Evolutionary conservation across 2,888 invertebrate genomes (phyloP), one percentile per base, ranked within the genome.

Genomic region (Prosopocoilus inquinatus): DNA sequence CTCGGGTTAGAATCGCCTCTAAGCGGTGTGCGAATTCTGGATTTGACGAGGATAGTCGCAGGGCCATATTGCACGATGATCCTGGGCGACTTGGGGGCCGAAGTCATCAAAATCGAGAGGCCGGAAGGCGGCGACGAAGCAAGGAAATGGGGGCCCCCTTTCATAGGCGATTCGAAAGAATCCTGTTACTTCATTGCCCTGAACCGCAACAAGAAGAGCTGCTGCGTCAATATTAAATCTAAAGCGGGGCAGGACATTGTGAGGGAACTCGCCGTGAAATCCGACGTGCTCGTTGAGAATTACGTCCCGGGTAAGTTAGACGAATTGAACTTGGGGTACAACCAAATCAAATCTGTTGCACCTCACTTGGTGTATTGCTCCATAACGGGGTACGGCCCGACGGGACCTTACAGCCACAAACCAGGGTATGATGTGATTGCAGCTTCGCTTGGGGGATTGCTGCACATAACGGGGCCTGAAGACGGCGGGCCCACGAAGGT

Each of bases 391-490:
- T 98, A 91, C 75, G 98, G 98, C 0, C 80, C 86, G 0, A 80
- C 82, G 20, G 97, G 98, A 0, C 96, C 95, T 0, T 96, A 96
- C 77, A 80, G 84, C 2, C 81, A 83, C 15, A 86, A 89, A 65
- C 93, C 95, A n/a, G 98, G 98, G 64, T 97, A 96, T 76, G 98
- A 98, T 79, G 94, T 95, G 0, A 93, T 98, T 64, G 96, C 95
- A 1, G 89, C 95, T 9, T 96, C 96, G 0, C 82, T 94, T 66
- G 96, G 95, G 2, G 97, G 98, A 0, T 79, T 97, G 0, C 69
- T 97, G 16, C 87, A 94, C 70, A 89, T 93, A 16, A 98, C 98
- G 0, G 98, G 98, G 0, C 87, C 91, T 46, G 81, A 81, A 64
- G 79, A 86, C 66, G 94, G 95, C 0, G 87, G 86, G 38, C 96